phyloP scores from a whole-genome alignment of 2,888 invertebrate genomes.

The Actias luna region DNA sequence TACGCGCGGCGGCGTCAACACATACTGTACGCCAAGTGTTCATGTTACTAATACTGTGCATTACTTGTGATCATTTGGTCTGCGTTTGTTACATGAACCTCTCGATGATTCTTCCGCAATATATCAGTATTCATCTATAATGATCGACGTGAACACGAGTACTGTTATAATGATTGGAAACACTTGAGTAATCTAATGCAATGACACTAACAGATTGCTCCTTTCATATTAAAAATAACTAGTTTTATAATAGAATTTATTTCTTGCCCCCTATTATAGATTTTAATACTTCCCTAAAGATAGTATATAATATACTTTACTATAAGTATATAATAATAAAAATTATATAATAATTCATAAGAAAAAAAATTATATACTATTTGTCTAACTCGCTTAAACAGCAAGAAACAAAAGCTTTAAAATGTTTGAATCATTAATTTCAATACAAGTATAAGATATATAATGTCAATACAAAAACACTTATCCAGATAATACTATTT shows the following conservation, averaged over 20 bases:
- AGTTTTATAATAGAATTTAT: neutral
- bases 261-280: too few relatives aligned
- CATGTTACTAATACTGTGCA: constrained; percentile 16
- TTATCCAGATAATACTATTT: too few relatives aligned
- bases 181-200: neutral
- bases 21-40: constrained; percentile 6
- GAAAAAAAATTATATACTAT: too few relatives aligned
- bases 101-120: constrained; percentile 21
- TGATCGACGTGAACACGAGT: neutral
- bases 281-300: too few relatives aligned
- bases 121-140: constrained; percentile 11
- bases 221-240: neutral
- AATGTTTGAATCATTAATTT: too few relatives aligned
- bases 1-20: constrained; percentile 22
- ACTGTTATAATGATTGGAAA: neutral
- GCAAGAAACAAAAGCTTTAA: too few relatives aligned
- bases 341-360: too few relatives aligned
- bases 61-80: constrained; percentile 25
- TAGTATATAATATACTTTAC: too few relatives aligned
- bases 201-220: neutral
- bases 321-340: too few relatives aligned
- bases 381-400: too few relatives aligned
- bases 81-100: constrained; percentile 22
- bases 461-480: too few relatives aligned
- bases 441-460: too few relatives aligned